Evolutionary conservation across 1,140 invertebrate genomes (phyloP), one percentile per base, ranked within the genome.

Genomic region (Hestina assimilis): DNA sequence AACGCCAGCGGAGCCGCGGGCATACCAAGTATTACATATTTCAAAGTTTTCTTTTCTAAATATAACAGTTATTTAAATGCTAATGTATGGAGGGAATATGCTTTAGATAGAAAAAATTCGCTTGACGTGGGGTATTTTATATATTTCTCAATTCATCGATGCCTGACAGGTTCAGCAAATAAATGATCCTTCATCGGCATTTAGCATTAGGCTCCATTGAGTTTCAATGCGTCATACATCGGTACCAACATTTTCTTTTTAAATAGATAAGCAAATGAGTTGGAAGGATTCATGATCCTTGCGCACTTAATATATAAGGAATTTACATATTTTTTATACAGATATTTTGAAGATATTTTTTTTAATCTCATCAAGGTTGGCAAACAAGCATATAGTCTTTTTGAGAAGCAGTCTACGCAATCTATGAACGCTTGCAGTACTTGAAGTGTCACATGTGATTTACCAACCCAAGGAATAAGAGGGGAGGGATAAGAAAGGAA

Each of bases 201-300:
- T 83, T 83, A 82, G 79, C 79, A 82, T 85, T 79, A 83, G 70
- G 82, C 84, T 83, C 71, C 75, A 77, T 76, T 83, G 84, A 71
- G 66, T 83, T 71, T 84, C 72, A 87, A 87, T 87, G 75, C 77
- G 67, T 72, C 64, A 65, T 71, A 73, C 72, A 66, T 70, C 65
- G 63, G 61, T 63, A 62, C 28, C 72, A 78, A 74, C 71, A 75
- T 64, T 69, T 72, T 74, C 78, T 85, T 83, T 72, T 86, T 84
- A 83, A 84, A 85, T 66, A 87, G 82, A 85, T 85, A 87, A 84
- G 72, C 75, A 80, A 87, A 87, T 82, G 83, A 86, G 82, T 85
- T 83, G 84, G 84, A 85, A 85, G 72, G 50, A 67, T 60, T 82
- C 79, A 75, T 78, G n/a, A 47, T 47, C 14, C 20, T 33, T 31